Conservation (phyloP, 2,888 invertebrate species). For the Agrilus cyanescens region DNA sequence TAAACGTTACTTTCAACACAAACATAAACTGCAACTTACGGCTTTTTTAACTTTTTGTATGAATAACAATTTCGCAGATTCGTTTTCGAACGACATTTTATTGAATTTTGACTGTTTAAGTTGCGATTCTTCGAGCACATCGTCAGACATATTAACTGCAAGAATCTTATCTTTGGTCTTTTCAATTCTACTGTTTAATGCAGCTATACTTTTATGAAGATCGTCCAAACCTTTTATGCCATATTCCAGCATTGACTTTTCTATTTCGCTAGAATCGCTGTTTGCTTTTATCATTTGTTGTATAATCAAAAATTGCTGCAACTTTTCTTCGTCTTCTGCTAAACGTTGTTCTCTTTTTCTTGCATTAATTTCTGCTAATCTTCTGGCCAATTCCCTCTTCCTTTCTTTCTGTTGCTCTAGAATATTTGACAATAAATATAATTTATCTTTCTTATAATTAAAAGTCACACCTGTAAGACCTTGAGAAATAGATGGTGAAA, state of each 20-base stretch:
- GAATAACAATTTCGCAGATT: conserved; percentile 35
- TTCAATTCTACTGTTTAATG: conserved; percentile 60
- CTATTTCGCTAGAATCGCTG: conserved; percentile 49
- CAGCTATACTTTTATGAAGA: conserved; percentile 61
- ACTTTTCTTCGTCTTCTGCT: conserved; percentile 77
- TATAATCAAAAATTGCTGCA: conserved; percentile 62
- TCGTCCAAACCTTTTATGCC: conserved; percentile 68
- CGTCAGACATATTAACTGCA: conserved; percentile 54
- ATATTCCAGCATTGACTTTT: conserved; percentile 58
- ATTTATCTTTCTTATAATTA: conserved; percentile 1
- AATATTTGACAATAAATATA: conserved; percentile 27
- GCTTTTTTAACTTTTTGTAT: conserved; percentile 46
- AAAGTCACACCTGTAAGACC: conserved; percentile 46
- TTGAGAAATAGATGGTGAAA: conserved; percentile 49
- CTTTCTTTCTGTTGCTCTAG: conserved; percentile 75
- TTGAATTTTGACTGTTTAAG: conserved; percentile 36
- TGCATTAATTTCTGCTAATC: conserved; percentile 81
- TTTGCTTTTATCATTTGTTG: conserved; percentile 68
- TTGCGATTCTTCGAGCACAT: conserved; percentile 32
- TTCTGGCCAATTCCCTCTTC: conserved; percentile 70
- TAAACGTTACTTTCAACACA: background rate
- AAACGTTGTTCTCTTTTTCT: conserved; percentile 77
- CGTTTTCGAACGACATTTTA: conserved; percentile 33
- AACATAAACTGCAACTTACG: conserved; percentile 36
- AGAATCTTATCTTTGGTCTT: conserved; percentile 65